These are phyloP conservation scores for Anabacerthia variegaticeps DNA, from an alignment of 2,797 vertebrate species.

Conservation along the genomic window DNA sequence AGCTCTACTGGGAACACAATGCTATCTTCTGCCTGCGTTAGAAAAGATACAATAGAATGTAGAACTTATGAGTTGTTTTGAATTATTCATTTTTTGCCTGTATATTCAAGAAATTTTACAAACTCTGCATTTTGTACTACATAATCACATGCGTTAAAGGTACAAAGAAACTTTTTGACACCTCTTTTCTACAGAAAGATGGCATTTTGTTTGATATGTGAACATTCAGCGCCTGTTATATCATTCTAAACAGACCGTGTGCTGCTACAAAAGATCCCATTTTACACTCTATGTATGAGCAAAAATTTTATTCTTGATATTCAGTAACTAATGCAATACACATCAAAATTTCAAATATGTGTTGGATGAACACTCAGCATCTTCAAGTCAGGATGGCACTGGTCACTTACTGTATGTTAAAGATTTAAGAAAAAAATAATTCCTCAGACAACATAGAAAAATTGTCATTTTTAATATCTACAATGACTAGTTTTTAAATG, in stretches of 20 bases:
- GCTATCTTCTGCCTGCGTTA: conserved; percentile 89
- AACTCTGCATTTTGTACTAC: conserved; percentile 85
- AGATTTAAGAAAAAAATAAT: conserved; percentile 35
- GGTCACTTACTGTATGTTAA: conserved; percentile 64
- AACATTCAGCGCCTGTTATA: conserved; percentile 83
- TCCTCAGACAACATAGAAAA: conserved; percentile 64
- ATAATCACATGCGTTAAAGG: conserved; percentile 83
- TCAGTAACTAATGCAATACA: conserved; percentile 79
- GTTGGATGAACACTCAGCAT: conserved; percentile 75
- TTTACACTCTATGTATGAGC: conserved; percentile 77
- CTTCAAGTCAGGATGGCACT: conserved; percentile 63
- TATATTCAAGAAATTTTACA: conserved; percentile 87
- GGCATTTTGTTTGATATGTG: conserved; percentile 83
- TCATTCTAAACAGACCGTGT: conserved; percentile 82
- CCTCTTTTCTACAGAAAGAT: conserved; percentile 84
- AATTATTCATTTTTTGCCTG: conserved; percentile 96
- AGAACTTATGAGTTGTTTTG: conserved; percentile 90
- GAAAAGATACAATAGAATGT: conserved; percentile 85
- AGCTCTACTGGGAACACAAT: conserved; percentile 92
- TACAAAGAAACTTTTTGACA: conserved; percentile 85
- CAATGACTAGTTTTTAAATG: conserved; percentile 73
- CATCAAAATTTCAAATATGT: conserved; percentile 79
- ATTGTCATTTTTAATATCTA: conserved; percentile 72
- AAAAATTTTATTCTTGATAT: conserved; percentile 80
- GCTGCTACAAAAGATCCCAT: conserved; percentile 82